Percentiles rank a stretch among this genome's conserved stretches.
Evolutionary conservation across 2,113 vertebrate species (phyloP).

Genomic region (Catharus fuscescens): DNA sequence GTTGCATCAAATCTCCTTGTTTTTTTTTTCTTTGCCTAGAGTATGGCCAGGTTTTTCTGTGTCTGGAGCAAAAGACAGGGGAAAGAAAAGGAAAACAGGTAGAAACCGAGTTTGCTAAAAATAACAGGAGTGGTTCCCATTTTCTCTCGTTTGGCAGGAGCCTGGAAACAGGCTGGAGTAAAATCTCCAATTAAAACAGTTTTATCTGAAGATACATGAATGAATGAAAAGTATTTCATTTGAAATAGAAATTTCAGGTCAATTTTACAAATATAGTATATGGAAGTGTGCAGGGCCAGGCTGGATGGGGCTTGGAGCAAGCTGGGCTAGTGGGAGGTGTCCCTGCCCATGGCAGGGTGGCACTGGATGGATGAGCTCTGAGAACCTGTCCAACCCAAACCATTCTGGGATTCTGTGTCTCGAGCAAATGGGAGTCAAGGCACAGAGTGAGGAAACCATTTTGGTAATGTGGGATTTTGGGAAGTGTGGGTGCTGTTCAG

Average conservation of each 20-base stretch:
- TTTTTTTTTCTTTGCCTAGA: background rate
- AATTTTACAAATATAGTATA: fast-evolving
- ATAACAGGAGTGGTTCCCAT: background rate
- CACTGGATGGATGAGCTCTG: background rate
- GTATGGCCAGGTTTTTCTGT: background rate
- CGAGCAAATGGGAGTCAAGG: background rate
- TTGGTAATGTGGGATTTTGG: background rate
- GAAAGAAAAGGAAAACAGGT: background rate
- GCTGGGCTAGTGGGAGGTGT: fast-evolving
- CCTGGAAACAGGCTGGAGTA: background rate
- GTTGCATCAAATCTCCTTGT: background rate
- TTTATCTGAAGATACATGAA: background rate
- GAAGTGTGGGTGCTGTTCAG: background rate
- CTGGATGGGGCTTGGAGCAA: fast-evolving
- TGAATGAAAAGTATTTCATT: background rate
- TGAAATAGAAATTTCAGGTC: background rate
- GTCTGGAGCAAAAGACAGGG: background rate
- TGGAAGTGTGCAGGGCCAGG: background rate
- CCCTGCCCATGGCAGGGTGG: background rate
- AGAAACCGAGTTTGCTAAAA: background rate
- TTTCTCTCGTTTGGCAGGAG: background rate
- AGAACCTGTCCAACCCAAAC: background rate
- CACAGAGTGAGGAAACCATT: background rate
- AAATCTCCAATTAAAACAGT: background rate
- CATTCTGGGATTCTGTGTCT: too few species aligned